Base-by-base conservation (phyloP, 92 coral and sea anemone genomes). In the Virgularia gustaviana region DNA sequence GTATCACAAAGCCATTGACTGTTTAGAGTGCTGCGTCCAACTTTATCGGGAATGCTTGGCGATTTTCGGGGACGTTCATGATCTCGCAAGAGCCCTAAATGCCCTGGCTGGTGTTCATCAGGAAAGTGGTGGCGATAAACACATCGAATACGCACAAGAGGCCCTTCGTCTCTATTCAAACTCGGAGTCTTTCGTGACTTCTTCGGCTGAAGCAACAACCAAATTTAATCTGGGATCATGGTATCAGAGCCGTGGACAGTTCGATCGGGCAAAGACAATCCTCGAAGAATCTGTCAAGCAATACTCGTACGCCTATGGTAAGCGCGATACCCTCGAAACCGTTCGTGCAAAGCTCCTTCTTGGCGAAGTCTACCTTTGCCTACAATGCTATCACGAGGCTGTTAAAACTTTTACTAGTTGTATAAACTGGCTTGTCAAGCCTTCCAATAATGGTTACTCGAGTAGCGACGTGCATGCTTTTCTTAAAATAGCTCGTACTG, bases 301-400 rank as follows among this genome's bases (percentile, higher is more conserved):
- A 63, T 63, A 34, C 31, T 63, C 70, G 70, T 63, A 63, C 43
- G 70, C 70, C 0, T 63, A 63, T 37, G 70, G 70, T 16, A 37
- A 63, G 70, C 36, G 70, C 70, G 43, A 37, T 37, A 37, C 12
- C 43, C 30, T 52, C 52, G 43, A 63, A 31, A 37, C 24, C 43
- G 25, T 37, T 35, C 49, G 30, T 63, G 49, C 70, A 37, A 3
- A 63, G 52, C 25, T 63, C 49, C 43, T 63, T 19, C 70, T 36
- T 18, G 70, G 70, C 22, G 13, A 63, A 37, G 70, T 37, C 11
- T 63, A 63, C 24, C 49, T 63, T 63, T 35, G 49, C 43, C 70
- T 63, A 37, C 70, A 63, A 37, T 4, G 23, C 7, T 63, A 63
- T 34, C 52, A 34, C 49, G 70, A 63, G 39, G 70, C 70, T 52